Evolutionary conservation across 1,140 invertebrate genomes (phyloP).

Genomic region (Steinernema khuongi): DNA sequence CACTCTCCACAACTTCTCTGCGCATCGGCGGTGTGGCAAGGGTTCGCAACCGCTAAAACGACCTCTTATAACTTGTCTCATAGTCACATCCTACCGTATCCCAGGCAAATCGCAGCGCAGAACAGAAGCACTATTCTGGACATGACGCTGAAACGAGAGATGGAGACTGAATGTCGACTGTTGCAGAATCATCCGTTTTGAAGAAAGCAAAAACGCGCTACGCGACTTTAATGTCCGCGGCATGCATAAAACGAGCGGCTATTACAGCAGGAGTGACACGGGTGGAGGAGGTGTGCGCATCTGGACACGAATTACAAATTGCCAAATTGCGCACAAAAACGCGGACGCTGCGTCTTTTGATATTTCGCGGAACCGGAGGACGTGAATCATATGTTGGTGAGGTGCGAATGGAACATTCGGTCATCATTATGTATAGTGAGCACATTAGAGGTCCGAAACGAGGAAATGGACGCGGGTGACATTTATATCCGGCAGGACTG

Average conservation of each 20-base stretch:
- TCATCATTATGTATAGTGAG: too few species aligned
- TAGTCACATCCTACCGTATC: neutral
- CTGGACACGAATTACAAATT: neutral
- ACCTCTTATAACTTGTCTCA: neutral
- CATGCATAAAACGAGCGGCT: neutral
- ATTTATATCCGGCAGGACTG: too few species aligned
- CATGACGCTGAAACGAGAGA: neutral
- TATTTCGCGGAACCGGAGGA: neutral
- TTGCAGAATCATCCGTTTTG: neutral
- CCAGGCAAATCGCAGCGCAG: neutral
- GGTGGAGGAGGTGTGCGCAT: neutral
- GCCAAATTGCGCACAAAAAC: neutral
- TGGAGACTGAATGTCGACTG: neutral
- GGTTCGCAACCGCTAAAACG: neutral
- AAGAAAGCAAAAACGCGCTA: neutral
- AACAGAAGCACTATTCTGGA: neutral
- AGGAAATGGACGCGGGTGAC: too few species aligned
- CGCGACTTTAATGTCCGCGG: neutral
- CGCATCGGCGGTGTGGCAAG: slow-evolving; percentile 20
- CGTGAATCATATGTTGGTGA: too few species aligned
- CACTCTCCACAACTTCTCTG: slow-evolving; percentile 40
- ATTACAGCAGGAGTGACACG: neutral
- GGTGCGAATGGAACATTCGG: too few species aligned
- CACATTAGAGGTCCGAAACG: too few species aligned
- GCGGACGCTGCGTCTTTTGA: neutral